phyloP scores from a whole-genome alignment of 2,113 vertebrate species.

The Anas platyrhynchos region DNA sequence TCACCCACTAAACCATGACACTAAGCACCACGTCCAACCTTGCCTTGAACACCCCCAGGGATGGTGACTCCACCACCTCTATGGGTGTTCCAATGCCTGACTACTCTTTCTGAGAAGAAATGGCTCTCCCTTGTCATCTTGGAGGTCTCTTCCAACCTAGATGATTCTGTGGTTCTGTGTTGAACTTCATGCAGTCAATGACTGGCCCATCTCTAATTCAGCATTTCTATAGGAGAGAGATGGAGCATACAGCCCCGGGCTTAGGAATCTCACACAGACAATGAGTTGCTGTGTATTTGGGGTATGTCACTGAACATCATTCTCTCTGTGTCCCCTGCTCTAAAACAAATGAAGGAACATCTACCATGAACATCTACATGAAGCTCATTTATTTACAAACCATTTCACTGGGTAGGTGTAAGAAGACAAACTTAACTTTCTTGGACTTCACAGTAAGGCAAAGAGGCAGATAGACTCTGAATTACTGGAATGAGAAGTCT shows the following conservation, averaged over 20 bases:
- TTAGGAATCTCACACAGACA: not conserved
- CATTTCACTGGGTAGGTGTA: not conserved
- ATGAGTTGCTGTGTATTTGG: not conserved
- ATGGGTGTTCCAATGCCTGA: too few relatives aligned
- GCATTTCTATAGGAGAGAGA: not conserved
- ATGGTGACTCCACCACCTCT: too few relatives aligned
- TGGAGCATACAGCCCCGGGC: not conserved
- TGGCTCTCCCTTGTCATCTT: too few relatives aligned
- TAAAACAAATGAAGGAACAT: not conserved
- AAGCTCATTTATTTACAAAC: not conserved
- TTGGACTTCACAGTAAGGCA: not conserved
- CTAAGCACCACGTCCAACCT: too few relatives aligned
- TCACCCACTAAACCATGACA: too few relatives aligned
- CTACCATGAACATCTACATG: too few relatives aligned
- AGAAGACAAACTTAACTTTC: not conserved
- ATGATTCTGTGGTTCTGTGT: too few relatives aligned
- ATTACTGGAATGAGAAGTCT: not conserved
- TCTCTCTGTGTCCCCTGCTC: not conserved
- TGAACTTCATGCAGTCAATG: not conserved
- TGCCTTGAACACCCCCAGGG: too few relatives aligned
- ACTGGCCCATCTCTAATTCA: not conserved
- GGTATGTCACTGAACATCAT: not conserved
- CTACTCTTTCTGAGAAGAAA: too few relatives aligned
- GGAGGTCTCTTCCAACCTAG: too few relatives aligned
- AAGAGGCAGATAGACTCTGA: not conserved